Evolutionary conservation across 2,797 vertebrate species (phyloP).

Genomic region (Pteronotus mesoamericanus): DNA sequence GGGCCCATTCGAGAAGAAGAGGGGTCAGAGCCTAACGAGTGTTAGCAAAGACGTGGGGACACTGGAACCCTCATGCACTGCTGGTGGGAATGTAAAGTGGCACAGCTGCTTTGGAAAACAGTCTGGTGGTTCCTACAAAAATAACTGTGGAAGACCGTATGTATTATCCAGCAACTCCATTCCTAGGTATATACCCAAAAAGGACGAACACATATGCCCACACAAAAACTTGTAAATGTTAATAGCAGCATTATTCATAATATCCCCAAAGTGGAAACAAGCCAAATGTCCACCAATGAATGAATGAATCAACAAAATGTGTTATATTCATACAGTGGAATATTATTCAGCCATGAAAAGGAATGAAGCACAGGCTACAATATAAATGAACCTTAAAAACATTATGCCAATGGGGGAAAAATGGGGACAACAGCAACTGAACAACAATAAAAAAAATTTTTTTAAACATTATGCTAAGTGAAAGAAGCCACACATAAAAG

Average conservation of each 20-base stretch:
- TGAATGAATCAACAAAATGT: neutral
- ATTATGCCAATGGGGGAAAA: too few species aligned
- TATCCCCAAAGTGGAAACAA: neutral
- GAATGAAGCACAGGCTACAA: neutral
- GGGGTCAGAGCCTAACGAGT: neutral
- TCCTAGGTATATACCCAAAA: neutral
- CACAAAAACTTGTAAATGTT: neutral
- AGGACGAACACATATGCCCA: neutral
- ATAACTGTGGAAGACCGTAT: neutral
- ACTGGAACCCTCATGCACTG: fast-evolving
- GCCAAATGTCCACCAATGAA: neutral
- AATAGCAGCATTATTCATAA: neutral
- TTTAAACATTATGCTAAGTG: neutral
- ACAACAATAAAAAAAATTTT: too few species aligned
- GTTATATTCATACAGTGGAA: neutral
- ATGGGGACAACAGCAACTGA: too few species aligned
- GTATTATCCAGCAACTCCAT: neutral
- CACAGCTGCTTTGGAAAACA: neutral
- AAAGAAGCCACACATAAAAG: neutral
- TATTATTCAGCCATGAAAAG: neutral
- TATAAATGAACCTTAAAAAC: neutral
- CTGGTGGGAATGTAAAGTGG: neutral
- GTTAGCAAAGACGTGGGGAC: neutral
- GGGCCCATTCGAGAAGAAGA: neutral
- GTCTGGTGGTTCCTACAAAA: neutral